Percentiles rank a stretch among this genome's conserved stretches.
Conservation (phyloP, 2,888 invertebrate genomes). For the Nemoura dubitans region DNA sequence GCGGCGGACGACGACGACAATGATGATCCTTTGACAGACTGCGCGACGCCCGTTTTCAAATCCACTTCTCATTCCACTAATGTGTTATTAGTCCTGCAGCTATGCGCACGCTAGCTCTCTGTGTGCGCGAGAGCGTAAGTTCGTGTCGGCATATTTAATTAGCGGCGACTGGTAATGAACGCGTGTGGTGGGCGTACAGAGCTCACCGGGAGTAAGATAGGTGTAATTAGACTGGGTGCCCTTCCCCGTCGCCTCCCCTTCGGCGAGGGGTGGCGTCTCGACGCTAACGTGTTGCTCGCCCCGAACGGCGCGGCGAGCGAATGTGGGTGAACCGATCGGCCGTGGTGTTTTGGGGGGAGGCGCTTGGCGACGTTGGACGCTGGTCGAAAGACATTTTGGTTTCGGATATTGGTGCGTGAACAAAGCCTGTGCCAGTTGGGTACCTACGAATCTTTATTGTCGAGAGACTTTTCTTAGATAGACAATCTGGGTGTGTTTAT, state of each 20-base stretch:
- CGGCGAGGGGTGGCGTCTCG: too few species aligned
- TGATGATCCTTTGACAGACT: neutral
- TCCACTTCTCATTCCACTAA: conserved; percentile 46
- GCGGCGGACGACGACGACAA: neutral
- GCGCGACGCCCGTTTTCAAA: conserved; percentile 35
- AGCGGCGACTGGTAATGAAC: conserved; percentile 25
- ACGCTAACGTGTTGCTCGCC: too few species aligned
- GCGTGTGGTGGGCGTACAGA: conserved; percentile 27
- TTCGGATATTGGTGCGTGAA: too few species aligned
- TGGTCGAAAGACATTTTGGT: too few species aligned
- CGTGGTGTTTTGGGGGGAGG: too few species aligned
- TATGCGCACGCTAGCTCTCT: neutral
- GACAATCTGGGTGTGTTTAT: too few species aligned
- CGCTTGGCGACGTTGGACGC: too few species aligned
- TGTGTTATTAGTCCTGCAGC: conserved; percentile 45
- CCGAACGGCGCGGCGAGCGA: neutral
- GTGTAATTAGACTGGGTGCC: conserved; percentile 1
- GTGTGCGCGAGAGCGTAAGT: conserved; percentile 13
- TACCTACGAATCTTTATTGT: too few species aligned
- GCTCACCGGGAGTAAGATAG: conserved; percentile 31
- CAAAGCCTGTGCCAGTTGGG: too few species aligned
- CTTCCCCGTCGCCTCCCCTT: too few species aligned
- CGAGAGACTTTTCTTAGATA: too few species aligned
- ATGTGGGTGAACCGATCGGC: too few species aligned
- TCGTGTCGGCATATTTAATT: conserved; percentile 48